phyloP scores from a whole-genome alignment of 2,113 vertebrate genomes.

The crab-eating macaque (Macaca fascicularis) region DNA sequence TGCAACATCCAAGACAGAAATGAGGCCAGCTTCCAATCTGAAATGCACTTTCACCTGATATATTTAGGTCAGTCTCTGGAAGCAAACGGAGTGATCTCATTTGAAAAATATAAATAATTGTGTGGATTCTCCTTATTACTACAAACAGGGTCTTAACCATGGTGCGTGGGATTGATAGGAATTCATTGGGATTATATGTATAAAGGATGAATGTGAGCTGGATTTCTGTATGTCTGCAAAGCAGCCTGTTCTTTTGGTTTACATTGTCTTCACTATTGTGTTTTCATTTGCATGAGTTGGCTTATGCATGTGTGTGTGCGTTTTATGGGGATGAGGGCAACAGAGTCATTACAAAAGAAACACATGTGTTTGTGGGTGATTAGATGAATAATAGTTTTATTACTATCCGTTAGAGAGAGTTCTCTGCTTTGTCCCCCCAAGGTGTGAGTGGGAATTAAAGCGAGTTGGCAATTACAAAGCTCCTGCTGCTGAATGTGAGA shows the following conservation, averaged over 20 bases:
- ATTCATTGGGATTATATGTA: neutral
- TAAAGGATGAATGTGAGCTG: neutral
- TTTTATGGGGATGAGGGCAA: slow-evolving; percentile 42
- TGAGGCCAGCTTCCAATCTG: neutral
- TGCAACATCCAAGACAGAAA: slow-evolving; percentile 30
- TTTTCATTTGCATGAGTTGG: slow-evolving; percentile 73
- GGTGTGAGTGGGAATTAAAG: slow-evolving; percentile 81
- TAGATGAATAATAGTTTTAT: slow-evolving; percentile 84
- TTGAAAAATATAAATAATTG: slow-evolving; percentile 49
- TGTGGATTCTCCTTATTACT: slow-evolving; percentile 13
- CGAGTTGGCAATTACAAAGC: slow-evolving; percentile 80
- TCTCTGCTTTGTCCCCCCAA: slow-evolving; percentile 79
- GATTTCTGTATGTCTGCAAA: slow-evolving; percentile 27
- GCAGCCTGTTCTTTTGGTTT: slow-evolving; percentile 37
- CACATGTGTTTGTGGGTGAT: slow-evolving; percentile 76
- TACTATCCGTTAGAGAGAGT: slow-evolving; percentile 77
- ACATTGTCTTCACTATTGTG: slow-evolving; percentile 57
- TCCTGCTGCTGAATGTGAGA: slow-evolving; percentile 72
- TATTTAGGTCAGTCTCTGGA: slow-evolving; percentile 22
- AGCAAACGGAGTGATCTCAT: slow-evolving; percentile 16
- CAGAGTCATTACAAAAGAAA: slow-evolving; percentile 72
- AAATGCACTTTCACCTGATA: slow-evolving; percentile 28
- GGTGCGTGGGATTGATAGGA: neutral
- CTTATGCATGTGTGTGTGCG: neutral
- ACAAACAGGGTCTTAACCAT: neutral